Conservation (phyloP, 2,113 vertebrate species). For the Microcebus lehilahytsara region DNA sequence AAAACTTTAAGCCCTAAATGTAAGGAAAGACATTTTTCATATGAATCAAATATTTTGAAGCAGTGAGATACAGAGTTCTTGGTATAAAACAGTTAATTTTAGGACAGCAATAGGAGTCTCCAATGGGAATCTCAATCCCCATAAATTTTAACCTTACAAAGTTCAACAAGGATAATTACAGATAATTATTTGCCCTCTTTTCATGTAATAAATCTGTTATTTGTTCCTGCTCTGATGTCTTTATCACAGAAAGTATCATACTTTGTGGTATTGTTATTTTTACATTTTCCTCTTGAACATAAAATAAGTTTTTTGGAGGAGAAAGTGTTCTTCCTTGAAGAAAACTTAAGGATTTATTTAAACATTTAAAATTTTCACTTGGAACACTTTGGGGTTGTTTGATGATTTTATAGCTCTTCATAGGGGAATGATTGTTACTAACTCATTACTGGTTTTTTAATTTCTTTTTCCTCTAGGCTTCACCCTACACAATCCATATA, state of each 20-base stretch:
- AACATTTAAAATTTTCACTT: conserved; percentile 35
- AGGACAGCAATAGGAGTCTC: not conserved
- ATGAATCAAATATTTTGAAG: not conserved
- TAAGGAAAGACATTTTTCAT: not conserved
- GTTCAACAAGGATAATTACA: conserved; percentile 17
- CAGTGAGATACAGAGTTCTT: not conserved
- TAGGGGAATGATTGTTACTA: not conserved
- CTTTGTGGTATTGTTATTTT: conserved; percentile 46
- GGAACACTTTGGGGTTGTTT: conserved; percentile 5
- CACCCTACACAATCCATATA: not conserved
- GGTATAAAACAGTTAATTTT: not conserved
- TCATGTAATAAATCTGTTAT: conserved; percentile 44
- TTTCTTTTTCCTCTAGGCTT: conserved; percentile 47
- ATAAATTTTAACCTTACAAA: conserved; percentile 32
- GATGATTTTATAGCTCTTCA: not conserved
- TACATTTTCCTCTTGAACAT: conserved; percentile 45
- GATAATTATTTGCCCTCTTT: conserved; percentile 22
- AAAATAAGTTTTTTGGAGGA: not conserved
- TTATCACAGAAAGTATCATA: conserved; percentile 39
- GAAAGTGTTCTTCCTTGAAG: conserved; percentile 17
- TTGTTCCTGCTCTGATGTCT: conserved; percentile 47
- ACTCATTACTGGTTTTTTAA: not conserved
- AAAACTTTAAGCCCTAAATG: not conserved
- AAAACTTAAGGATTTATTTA: conserved; percentile 43
- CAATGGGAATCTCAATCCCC: not conserved